Evolutionary conservation across 2,888 invertebrate genomes (phyloP).

Genomic region (Phalangium opilio): DNA sequence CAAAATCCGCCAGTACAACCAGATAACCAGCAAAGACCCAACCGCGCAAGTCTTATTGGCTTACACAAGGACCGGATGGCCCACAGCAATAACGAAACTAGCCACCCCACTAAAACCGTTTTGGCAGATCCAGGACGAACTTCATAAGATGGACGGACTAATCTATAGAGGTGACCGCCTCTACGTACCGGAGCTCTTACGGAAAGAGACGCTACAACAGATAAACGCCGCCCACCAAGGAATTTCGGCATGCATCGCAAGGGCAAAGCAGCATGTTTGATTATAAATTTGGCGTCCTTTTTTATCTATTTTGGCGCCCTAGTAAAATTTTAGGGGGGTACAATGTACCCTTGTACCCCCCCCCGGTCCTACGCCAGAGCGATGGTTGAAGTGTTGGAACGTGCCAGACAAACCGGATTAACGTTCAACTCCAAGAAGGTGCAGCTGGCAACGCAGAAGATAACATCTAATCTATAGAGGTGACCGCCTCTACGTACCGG

Average conservation of each 20-base stretch:
- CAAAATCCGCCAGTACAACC: not conserved
- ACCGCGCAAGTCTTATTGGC: constrained; percentile 1
- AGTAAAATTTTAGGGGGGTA: too few relatives aligned
- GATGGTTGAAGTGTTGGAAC: too few relatives aligned
- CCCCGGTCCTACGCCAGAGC: too few relatives aligned
- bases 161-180: constrained; percentile 3
- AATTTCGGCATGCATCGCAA: constrained; percentile 1
- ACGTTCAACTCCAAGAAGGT: too few relatives aligned
- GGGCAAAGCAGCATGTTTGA: constrained; percentile 4
- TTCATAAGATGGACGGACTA: not conserved
- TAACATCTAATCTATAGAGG: too few relatives aligned
- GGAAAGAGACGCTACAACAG: not conserved
- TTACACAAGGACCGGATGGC: not conserved
- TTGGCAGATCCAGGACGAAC: constrained; percentile 1
- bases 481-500: constrained; percentile 1
- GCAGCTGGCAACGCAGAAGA: too few relatives aligned
- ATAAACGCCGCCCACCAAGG: constrained; percentile 3
- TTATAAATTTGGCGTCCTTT: too few relatives aligned
- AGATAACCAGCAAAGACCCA: not conserved
- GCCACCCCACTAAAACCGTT: not conserved
- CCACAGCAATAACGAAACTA: not conserved
- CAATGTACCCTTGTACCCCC: too few relatives aligned
- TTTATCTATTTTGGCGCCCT: too few relatives aligned
- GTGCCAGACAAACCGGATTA: too few relatives aligned
- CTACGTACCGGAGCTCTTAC: constrained; percentile 1